Evolutionary conservation across 2,113 vertebrate genomes (phyloP), one percentile per base, ranked within the genome.

Genomic region (Dasyprocta punctata): DNA sequence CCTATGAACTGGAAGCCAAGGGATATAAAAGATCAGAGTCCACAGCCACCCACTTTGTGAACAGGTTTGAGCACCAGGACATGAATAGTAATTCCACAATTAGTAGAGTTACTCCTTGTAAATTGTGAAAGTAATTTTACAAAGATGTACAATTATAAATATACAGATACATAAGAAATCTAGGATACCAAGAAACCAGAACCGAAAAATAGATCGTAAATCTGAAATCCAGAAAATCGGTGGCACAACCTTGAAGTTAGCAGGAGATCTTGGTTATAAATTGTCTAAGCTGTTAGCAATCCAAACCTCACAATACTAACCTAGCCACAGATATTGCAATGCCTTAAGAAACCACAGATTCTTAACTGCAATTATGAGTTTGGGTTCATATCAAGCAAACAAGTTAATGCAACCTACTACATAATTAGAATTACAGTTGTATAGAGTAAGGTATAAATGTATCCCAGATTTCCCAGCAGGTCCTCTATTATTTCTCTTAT

Each of bases 361-460:
- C 71, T n/a, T 30, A 24, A 49, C 1, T 91, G 47, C 22, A 60
- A 93, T 80, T 71, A 52, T 1, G 49, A 60, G 38, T 67, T 44
- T 3, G 24, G 47, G 19, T 69, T 3, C 86, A 20, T 16, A 49
- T 38, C 67, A 63, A 94, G 17, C 24, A 93, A 91, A 86, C 5
- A 81, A 83, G 3, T 81, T 77, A 95, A 63, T 33, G 52, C 4
- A 69, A 38, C 38, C 22, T 67, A 75, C 7, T 61, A 38, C 19
- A 86, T 16, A 60, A 89, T 78, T 49, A 93, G 44, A 93, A 80
- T 60, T 65, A 20, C n/a, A 36, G 20, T 82, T 90, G 71, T 78
- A 60, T 26, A 65, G 44, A n/a, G 22, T 14, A n/a, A 12, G 41
- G 22, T 61, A 5, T 47, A 47, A 49, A n/a, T 11, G 44, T 5